These are phyloP conservation scores for Glyptemys insculpta DNA, from an alignment of 2,797 vertebrate species.

Conservation along the genomic window DNA sequence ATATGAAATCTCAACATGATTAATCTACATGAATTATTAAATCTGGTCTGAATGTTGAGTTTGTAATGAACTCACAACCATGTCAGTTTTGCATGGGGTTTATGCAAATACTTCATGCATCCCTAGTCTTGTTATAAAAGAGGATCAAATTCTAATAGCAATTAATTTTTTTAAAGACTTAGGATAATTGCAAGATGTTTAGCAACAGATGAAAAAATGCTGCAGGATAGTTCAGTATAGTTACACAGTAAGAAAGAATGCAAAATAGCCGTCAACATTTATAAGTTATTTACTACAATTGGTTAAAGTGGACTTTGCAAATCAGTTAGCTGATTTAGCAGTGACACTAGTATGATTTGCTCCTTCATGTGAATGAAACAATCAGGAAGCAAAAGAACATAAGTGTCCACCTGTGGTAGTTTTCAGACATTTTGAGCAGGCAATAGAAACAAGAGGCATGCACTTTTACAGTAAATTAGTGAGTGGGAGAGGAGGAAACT, in stretches of 20 bases:
- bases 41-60: not conserved
- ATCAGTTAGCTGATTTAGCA: slow-evolving; percentile 1
- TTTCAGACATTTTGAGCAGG: not conserved
- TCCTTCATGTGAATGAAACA: not conserved
- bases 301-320: slow-evolving; percentile 11
- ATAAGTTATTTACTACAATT: not conserved
- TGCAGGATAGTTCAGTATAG: not conserved
- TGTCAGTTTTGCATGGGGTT: not conserved
- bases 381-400: not conserved
- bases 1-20: not conserved
- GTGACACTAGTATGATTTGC: not conserved
- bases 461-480: not conserved
- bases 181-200: not conserved
- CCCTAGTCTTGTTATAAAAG: not conserved
- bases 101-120: not conserved
- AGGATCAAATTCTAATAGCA: not conserved
- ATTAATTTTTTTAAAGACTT: not conserved
- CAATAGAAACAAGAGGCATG: not conserved
- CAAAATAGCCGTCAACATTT: not conserved
- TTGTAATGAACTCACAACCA: not conserved
- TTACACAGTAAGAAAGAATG: not conserved
- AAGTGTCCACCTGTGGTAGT: not conserved
- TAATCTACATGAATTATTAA: not conserved
- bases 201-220: not conserved
- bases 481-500: not conserved